Evolutionary conservation across 2,888 invertebrate species (phyloP), one percentile per base, ranked within the genome.

Genomic region (Pollenia labialis): DNA sequence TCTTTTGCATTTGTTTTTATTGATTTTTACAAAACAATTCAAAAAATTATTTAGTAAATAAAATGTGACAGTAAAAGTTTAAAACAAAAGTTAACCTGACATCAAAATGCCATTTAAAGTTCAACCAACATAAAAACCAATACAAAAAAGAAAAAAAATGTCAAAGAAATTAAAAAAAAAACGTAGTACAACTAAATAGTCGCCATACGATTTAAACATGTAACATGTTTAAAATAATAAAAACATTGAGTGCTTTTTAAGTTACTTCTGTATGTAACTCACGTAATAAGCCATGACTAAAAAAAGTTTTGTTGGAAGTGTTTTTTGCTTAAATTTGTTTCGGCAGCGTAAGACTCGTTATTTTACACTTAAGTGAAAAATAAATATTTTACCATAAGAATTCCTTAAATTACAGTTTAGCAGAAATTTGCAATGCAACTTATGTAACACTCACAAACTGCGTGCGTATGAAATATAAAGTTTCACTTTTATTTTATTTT

Each of bases 271-370:
- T 42, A 79, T 79, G 77, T 79, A 7, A 11, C 46, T 77, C 85
- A 85, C 85, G 85, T 82, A 85, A 77, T 72, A 58, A 72, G 52
- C 54, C 71, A 56, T 66, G 62, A n/a, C 69, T 71, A 76, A 85
- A 77, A 23, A 79, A 64, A 11, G 58, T 71, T 54, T 12, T 71
- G 48, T 32, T 64, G 42, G 9, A 1, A 50, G 50, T 74, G 4
- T 4, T 23, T 8, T 64, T 10, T 54, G 4, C 18, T 60, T 75
- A 64, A 14, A 58, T 32, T 69, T 52, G 46, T 32, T 54, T 58
- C 12, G 56, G 44, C n/a, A 58, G 23, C 42, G 18, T 58, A 18
- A 60, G 40, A 62, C 18, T 69, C 46, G 60, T 77, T 72, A 66
- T 46, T 64, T 71, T 54, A 32, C 23, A 71, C 44, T 56, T 56